phyloP scores from a whole-genome alignment of 30 jellyfish, hydroid and myxozoan genomes.

The Turritopsis dohrnii region DNA sequence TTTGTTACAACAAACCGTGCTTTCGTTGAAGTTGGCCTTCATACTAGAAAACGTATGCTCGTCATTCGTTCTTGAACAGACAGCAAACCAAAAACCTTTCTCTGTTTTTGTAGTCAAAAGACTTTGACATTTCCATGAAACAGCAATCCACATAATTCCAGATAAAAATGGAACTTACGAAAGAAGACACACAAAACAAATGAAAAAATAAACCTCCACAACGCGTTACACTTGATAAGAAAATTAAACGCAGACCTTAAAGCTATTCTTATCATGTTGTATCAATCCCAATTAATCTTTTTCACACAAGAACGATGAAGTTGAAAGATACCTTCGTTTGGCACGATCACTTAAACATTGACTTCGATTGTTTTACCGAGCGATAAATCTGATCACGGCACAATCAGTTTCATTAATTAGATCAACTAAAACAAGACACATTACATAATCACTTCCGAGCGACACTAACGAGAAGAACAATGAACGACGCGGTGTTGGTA shows the following conservation, averaged over 20 bases:
- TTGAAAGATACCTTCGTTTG: background rate
- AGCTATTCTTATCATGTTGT: background rate
- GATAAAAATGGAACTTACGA: no score
- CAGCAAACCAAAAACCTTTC: background rate
- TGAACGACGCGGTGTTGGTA: background rate
- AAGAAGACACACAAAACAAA: no score
- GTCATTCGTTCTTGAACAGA: background rate
- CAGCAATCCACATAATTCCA: background rate
- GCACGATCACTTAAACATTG: background rate
- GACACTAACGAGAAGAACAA: background rate
- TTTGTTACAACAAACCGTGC: background rate
- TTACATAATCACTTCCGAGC: background rate
- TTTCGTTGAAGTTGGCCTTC: background rate
- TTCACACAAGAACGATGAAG: background rate
- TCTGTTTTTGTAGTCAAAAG: background rate
- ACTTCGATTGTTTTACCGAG: background rate
- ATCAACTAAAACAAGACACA: background rate
- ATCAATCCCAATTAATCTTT: background rate
- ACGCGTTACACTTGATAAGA: background rate
- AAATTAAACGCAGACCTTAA: background rate
- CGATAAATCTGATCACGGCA: background rate
- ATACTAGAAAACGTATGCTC: background rate
- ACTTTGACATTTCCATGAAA: background rate
- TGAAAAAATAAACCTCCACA: no score
- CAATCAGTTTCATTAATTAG: background rate